Percentiles rank a stretch among this genome's conserved stretches.
Evolutionary conservation across 2,113 vertebrate genomes (phyloP).

Genomic region (Chloebia gouldiae): DNA sequence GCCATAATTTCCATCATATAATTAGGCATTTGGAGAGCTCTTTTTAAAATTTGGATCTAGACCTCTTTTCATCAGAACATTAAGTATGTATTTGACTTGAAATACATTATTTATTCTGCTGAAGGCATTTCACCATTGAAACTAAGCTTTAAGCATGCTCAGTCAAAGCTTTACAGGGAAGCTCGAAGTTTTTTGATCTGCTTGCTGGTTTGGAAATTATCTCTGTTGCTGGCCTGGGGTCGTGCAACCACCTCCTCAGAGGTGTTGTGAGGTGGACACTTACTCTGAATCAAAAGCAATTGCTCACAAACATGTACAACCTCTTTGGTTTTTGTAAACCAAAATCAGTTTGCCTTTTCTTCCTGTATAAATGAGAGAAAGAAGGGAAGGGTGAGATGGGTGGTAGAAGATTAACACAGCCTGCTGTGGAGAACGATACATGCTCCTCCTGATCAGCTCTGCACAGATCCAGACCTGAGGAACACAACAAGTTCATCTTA

Average conservation of each 20-base stretch:
- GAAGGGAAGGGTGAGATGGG: not conserved
- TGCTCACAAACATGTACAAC: not conserved
- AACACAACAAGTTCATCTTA: not conserved
- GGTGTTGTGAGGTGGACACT: not conserved
- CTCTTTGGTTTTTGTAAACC: not conserved
- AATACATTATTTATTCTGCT: conserved; percentile 19
- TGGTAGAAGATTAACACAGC: not conserved
- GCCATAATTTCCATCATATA: not conserved
- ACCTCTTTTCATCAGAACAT: not conserved
- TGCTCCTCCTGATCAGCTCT: not conserved
- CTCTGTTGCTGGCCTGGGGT: not conserved
- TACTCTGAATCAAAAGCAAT: not conserved
- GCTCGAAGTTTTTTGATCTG: not conserved
- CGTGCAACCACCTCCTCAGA: not conserved
- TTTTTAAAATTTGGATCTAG: not conserved
- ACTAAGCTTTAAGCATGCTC: not conserved
- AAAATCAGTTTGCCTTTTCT: not conserved
- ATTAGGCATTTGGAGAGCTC: not conserved
- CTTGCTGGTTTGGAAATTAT: not conserved
- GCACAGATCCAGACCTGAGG: not conserved
- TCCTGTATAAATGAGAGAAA: not conserved
- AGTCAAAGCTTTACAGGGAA: not conserved
- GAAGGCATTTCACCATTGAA: not conserved
- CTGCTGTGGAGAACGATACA: not conserved
- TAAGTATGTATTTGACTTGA: not conserved